These are phyloP conservation scores for Uria lomvia DNA, from an alignment of 2,113 vertebrate genomes.

Conservation along the genomic window DNA sequence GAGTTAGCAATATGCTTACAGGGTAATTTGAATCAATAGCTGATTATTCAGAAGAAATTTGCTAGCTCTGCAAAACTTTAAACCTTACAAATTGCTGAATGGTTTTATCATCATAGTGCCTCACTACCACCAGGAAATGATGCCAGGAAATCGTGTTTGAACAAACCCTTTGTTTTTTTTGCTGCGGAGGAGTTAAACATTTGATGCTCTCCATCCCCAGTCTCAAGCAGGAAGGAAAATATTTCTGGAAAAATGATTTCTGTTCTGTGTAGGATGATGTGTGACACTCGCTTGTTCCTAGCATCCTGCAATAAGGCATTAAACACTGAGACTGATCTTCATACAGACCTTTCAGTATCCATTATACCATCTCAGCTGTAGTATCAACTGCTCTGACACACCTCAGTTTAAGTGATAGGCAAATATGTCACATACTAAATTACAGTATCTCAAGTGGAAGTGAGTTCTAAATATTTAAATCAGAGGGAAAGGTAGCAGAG, in stretches of 20 bases:
- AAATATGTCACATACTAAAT: neutral
- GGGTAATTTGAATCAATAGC: slow-evolving; percentile 41
- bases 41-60: slow-evolving; percentile 52
- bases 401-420: neutral
- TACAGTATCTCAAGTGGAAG: neutral
- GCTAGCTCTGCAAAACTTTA: slow-evolving; percentile 50
- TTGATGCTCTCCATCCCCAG: neutral
- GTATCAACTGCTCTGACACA: neutral
- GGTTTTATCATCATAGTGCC: slow-evolving; percentile 55
- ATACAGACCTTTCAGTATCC: neutral
- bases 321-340: neutral
- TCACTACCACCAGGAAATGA: neutral
- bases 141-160: slow-evolving; percentile 47
- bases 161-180: slow-evolving; percentile 64
- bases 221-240: neutral
- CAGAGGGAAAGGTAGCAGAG: neutral
- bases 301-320: neutral
- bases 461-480: neutral
- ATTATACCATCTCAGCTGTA: neutral
- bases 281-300: neutral
- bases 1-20: slow-evolving; percentile 27
- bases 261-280: neutral
- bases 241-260: neutral
- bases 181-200: neutral
- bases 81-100: slow-evolving; percentile 57